phyloP scores from a whole-genome alignment of 2,888 invertebrate genomes.

The Melolontha melolontha region DNA sequence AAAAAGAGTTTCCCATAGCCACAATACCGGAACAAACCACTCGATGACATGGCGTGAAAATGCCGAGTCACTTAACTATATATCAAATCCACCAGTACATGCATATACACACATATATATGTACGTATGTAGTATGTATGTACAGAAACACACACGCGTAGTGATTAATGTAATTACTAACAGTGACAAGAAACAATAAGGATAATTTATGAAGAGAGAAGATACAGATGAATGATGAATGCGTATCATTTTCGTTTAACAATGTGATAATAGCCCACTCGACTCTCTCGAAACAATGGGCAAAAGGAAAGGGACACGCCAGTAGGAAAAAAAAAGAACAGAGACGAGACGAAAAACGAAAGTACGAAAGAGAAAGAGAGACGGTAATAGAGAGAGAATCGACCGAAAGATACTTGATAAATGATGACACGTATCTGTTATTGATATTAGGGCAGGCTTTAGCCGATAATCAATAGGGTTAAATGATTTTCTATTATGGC shows the following conservation, averaged over 20 bases:
- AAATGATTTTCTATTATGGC: slow-evolving; percentile 36
- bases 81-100: neutral
- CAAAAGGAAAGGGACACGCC: neutral
- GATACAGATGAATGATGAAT: slow-evolving; percentile 43
- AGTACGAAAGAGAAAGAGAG: slow-evolving; percentile 1
- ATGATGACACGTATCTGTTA: slow-evolving; percentile 42
- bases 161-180: slow-evolving; percentile 37
- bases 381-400: slow-evolving; percentile 6
- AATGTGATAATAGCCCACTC: slow-evolving; percentile 40
- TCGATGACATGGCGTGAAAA: too few species aligned
- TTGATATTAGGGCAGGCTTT: slow-evolving; percentile 41
- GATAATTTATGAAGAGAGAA: slow-evolving; percentile 38
- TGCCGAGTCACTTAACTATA: too few species aligned
- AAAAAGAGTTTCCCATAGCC: neutral
- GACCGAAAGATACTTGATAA: slow-evolving; percentile 36
- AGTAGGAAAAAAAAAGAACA: neutral
- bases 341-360: neutral
- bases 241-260: slow-evolving; percentile 36
- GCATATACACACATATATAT: too few species aligned
- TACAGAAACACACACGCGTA: slow-evolving; percentile 13
- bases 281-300: slow-evolving; percentile 22
- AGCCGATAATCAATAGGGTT: slow-evolving; percentile 34
- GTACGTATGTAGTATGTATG: neutral
- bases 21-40: too few species aligned
- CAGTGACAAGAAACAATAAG: slow-evolving; percentile 39